Percentiles rank a stretch among this genome's conserved stretches.
Conservation (phyloP, 1,140 invertebrate species). For the Drosophila parabipectinata region DNA sequence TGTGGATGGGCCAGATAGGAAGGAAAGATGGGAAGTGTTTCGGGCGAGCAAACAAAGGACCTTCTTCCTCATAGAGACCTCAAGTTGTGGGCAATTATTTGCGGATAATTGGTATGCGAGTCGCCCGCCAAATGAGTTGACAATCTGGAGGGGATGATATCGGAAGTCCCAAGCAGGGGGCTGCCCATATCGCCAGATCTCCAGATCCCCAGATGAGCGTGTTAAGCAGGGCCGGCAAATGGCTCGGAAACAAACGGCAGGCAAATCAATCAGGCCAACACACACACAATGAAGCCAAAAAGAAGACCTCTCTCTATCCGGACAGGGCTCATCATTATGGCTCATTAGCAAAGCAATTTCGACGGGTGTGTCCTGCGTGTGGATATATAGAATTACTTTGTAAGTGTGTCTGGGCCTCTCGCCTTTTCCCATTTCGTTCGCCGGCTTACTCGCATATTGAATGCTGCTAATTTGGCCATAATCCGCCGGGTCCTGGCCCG, state of each 20-base stretch:
- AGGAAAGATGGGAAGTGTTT: conserved; percentile 38
- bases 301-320: conserved; percentile 20
- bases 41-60: conserved; percentile 49
- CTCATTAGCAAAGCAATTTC: conserved; percentile 80
- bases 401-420: conserved; percentile 3
- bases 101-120: conserved; percentile 70
- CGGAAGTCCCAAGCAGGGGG: background rate
- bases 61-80: conserved; percentile 34
- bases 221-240: conserved; percentile 42
- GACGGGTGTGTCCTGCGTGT: conserved; percentile 25
- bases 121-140: conserved; percentile 70
- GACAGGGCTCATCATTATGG: conserved; percentile 77
- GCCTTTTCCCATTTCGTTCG: conserved; percentile 10
- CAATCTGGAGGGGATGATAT: conserved; percentile 31
- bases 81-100: conserved; percentile 71
- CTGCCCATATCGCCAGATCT: background rate
- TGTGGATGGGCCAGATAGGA: conserved; percentile 19
- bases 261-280: conserved; percentile 72
- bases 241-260: conserved; percentile 71
- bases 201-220: conserved; percentile 26
- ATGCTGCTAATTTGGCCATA: conserved; percentile 78
- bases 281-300: conserved; percentile 36
- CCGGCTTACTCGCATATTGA: conserved; percentile 65
- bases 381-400: conserved; percentile 18
- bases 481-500: conserved; percentile 49